phyloP scores from a whole-genome alignment of 2,888 invertebrate species.

The Aporophyla lueneburgensis region DNA sequence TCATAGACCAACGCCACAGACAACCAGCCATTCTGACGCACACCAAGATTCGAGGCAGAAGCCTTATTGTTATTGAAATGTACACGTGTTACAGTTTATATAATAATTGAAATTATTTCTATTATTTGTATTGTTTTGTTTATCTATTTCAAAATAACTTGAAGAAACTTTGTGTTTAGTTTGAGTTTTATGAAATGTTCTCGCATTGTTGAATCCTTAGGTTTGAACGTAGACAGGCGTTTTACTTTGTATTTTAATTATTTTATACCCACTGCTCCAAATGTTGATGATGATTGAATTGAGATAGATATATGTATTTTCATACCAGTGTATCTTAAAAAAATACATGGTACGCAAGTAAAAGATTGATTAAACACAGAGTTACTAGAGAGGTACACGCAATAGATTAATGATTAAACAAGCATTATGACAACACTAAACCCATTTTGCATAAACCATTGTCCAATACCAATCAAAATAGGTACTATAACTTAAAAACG shows the following conservation, averaged over 20 bases:
- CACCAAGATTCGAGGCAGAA: no score
- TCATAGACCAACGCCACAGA: no score
- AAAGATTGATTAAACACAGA: background rate
- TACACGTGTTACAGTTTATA: background rate
- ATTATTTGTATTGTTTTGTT: background rate
- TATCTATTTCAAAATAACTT: background rate
- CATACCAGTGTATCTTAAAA: no score
- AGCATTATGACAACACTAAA: background rate
- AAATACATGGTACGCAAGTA: background rate
- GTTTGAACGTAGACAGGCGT: no score
- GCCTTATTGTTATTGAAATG: background rate
- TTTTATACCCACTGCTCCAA: no score
- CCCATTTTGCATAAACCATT: background rate
- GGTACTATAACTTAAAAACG: background rate
- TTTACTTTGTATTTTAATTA: no score
- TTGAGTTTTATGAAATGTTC: background rate
- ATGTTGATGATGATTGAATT: no score
- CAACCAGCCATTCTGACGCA: no score
- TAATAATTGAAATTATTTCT: background rate
- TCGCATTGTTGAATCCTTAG: background rate
- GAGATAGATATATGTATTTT: no score
- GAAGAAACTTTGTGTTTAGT: background rate
- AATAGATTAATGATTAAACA: background rate
- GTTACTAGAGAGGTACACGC: background rate
- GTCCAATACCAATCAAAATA: background rate